Base-by-base conservation (phyloP, 2,888 invertebrate species). In the Acanthoscelides obtectus region DNA sequence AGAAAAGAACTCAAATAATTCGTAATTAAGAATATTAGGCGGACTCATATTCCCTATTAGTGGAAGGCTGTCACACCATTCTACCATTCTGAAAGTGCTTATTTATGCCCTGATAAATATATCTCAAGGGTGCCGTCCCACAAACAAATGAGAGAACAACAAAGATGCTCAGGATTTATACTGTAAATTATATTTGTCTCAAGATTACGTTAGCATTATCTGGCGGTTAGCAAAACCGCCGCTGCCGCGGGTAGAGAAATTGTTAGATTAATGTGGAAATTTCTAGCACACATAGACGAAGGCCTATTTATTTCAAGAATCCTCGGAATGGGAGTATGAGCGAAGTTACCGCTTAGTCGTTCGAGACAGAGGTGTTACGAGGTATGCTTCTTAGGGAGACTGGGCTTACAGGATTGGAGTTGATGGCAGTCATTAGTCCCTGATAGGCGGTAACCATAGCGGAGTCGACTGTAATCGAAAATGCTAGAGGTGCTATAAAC, bases 201-300 rank as follows among this genome's bases (percentile, higher is more conserved):
- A 82, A 83, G 83, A 84, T 83, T 84, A 83, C 83, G 83, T 84
- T 84, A 82, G 82, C 81, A 83, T 83, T 83, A 83, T 82, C 83
- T 82, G 79, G 75, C 73, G 76, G 79, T 78, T 79, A 79, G 78
- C 79, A 77, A 78, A 67, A 67, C 20, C 67, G 22, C 67, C 17
- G 20, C 67, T 19, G 17, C 45, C 1, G 45, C 45, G 45, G 17
- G 45, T 45, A 45, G 45, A 45, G 45, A 45, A 45, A 45, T 45
- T 45, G 45, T 12, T 45, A 45, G 45, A 45, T 45, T 45, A 45
- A 45, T 45, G 45, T 45, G 45, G 45, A 12, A 45, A 45, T 45
- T 45, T 45, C 45, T 1, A 45, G 45, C 45, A 45, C 12, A 45
- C 45, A 45, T 45, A 45, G 12, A 45, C 12, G 17, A 45, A 12